Base-by-base conservation (phyloP, 53 echinoderm and acorn worm genomes). In the Actinopyga echinites region DNA sequence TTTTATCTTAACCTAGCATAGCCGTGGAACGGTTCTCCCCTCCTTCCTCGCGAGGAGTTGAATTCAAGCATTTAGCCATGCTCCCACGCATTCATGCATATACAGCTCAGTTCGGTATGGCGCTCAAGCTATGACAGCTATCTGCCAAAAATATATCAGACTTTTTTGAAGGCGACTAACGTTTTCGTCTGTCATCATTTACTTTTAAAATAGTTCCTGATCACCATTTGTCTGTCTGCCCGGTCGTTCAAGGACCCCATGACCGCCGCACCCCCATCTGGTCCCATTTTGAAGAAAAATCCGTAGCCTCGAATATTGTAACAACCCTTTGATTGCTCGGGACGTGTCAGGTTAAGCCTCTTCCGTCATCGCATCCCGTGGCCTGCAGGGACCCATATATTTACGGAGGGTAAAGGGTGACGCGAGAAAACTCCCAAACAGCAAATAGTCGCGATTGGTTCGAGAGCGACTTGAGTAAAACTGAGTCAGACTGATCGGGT, bases 211-310 rank as follows among this genome's bases (percentile, higher is more conserved):
- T 69, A 69, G 69, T 69, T 69, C 69, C 69, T 22, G 69, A 40
- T 42, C 24, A 49, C 29, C 23, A 26, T 23, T 44, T 69, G 34
- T 69, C 28, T 33, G 45, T 69, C 69, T 69, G 69, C 69, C 69
- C 69, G 69, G 69, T 69, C 69, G 69, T 69, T 69, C 69, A 69
- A 69, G 69, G 69, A 69, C 69, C 69, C 36, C 69, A 42, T 69
- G 69, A 69, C 69, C 69, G 69, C 42, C 69, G 69, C 23, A 44
- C 38, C 69, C 69, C 42, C 69, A 69, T 69, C 40, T 69, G 69
- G 69, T 69, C 69, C 69, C 69, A 69, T 69, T 69, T 69, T 69
- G 69, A 69, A 40, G 69, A 43, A 44, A n/a, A 69, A 42, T 23
- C 69, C 69, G 44, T 69, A 30, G 42, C 43, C 40, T 44, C 44